Conservation (phyloP, 2,888 invertebrate genomes). For the Scaptodrosophila latifasciaeformis region DNA sequence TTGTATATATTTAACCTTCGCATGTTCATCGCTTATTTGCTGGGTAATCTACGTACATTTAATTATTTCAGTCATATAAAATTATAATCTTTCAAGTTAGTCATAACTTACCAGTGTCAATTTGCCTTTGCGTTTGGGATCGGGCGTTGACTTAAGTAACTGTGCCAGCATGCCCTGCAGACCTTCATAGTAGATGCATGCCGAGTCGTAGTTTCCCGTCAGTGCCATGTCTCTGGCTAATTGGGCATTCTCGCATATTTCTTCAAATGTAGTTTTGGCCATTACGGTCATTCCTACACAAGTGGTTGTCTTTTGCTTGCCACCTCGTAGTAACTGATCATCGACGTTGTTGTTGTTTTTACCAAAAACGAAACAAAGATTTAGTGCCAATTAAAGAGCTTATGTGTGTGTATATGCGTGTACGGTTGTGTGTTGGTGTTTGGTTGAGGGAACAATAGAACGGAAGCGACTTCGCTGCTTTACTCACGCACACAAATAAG, state of each 20-base stretch:
- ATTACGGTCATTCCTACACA: constrained; percentile 83
- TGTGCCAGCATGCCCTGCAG: constrained; percentile 89
- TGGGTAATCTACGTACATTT: constrained; percentile 82
- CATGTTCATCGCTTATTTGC: constrained; percentile 91
- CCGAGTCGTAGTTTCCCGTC: constrained; percentile 96
- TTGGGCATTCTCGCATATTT: constrained; percentile 96
- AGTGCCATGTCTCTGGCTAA: constrained; percentile 95
- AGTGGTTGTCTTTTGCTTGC: constrained; percentile 75
- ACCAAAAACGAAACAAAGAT: constrained; percentile 61
- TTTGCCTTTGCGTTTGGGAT: constrained; percentile 87
- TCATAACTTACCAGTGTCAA: constrained; percentile 92
- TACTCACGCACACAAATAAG: constrained; percentile 33
- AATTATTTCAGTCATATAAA: too few relatives aligned
- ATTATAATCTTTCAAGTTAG: not conserved
- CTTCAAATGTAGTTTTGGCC: constrained; percentile 89
- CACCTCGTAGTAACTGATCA: constrained; percentile 73
- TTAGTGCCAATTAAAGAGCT: constrained; percentile 56
- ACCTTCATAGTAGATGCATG: constrained; percentile 76
- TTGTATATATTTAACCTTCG: constrained; percentile 86
- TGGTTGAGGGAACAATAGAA: constrained; percentile 49
- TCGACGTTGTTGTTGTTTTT: constrained; percentile 47
- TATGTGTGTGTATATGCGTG: not conserved
- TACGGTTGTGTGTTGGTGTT: not conserved
- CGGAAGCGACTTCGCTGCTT: constrained; percentile 56
- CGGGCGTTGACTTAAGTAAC: constrained; percentile 85